phyloP scores from a whole-genome alignment of 2,888 invertebrate genomes.

The Macaria liturata region DNA sequence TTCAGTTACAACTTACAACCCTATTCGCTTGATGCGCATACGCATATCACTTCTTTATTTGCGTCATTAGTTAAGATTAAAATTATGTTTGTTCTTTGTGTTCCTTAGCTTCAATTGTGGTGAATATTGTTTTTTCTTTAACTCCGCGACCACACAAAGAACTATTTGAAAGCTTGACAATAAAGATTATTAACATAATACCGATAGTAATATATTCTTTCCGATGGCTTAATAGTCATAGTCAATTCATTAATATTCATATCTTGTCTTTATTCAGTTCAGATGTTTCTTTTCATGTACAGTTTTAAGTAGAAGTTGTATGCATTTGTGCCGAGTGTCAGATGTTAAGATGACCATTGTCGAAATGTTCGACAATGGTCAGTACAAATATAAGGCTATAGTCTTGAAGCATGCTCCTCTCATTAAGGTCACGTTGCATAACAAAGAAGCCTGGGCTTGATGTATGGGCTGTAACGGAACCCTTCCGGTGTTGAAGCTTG shows the following conservation, averaged over 20 bases:
- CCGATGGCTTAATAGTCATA: constrained; percentile 1
- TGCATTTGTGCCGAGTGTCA: not conserved
- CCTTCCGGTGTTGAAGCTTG: constrained; percentile 17
- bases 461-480: constrained; percentile 30
- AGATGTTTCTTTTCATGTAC: not conserved
- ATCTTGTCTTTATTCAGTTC: constrained; percentile 10
- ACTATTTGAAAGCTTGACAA: constrained; percentile 2
- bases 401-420: not conserved
- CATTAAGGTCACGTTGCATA: constrained; percentile 19
- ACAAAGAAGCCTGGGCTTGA: constrained; percentile 22
- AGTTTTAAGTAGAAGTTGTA: not conserved
- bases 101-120: constrained; percentile 1
- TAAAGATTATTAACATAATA: constrained; percentile 8
- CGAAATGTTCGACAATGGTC: no score
- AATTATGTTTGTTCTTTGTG: not conserved
- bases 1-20: not conserved
- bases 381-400: no score
- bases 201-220: constrained; percentile 1
- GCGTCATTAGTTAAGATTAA: constrained; percentile 12
- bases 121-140: constrained; percentile 2
- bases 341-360: constrained; percentile 10
- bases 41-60: constrained; percentile 25
- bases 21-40: not conserved
- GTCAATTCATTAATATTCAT: constrained; percentile 18
- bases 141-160: constrained; percentile 9